phyloP scores from a whole-genome alignment of 2,797 vertebrate genomes.

The Acanthurus tractus region DNA sequence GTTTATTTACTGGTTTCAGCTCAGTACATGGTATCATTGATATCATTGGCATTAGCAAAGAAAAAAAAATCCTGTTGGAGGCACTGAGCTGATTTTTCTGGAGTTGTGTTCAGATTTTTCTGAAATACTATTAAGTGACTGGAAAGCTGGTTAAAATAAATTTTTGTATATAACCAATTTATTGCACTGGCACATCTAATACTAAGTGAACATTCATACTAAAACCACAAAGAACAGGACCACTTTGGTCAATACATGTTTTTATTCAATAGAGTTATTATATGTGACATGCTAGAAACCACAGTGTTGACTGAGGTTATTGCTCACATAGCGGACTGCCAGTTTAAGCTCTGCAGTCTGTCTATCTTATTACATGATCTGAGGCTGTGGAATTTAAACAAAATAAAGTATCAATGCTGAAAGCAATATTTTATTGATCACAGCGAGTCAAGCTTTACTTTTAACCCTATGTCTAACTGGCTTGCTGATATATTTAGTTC shows the following conservation, averaged over 20 bases:
- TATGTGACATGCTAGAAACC: slow-evolving; percentile 32
- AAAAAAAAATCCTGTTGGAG: too few species aligned
- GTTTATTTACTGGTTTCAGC: too few species aligned
- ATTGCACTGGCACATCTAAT: background rate
- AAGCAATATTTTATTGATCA: background rate
- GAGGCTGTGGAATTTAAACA: slow-evolving; percentile 3
- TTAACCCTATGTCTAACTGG: background rate
- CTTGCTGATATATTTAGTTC: background rate
- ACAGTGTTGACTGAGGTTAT: slow-evolving; percentile 27
- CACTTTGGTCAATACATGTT: background rate
- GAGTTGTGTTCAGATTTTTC: too few species aligned
- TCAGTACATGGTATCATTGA: too few species aligned
- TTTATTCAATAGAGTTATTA: slow-evolving; percentile 22
- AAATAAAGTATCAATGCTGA: background rate
- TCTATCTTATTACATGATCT: background rate
- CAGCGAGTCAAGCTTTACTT: background rate
- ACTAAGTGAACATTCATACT: background rate
- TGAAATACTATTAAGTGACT: too few species aligned
- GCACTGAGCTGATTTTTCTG: too few species aligned
- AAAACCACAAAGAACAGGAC: slow-evolving; percentile 24
- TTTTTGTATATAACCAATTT: too few species aligned
- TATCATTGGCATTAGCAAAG: too few species aligned
- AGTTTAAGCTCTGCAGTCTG: background rate
- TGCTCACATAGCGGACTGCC: background rate
- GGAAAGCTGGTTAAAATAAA: too few species aligned